Base-by-base conservation (phyloP, 1,140 invertebrate species). In the Aphaenogaster ashmeadi region DNA sequence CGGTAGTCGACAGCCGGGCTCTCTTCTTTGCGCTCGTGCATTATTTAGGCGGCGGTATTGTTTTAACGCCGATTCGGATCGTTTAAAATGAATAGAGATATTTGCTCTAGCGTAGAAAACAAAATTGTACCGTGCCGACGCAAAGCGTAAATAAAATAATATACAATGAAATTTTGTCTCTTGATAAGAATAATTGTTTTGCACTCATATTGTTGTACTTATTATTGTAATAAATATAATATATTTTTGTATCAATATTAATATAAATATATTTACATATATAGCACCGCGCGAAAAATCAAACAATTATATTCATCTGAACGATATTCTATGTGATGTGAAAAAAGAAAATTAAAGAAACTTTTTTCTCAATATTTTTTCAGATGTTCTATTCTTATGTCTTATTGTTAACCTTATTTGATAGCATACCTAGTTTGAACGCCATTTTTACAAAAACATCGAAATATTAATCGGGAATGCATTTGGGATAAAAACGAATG, bases 171-270 rank as follows among this genome's bases (percentile, higher is more conserved):
- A 58, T 50, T 47, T 36, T 47, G 11, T 13, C 15, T 21, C 15
- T 33, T 27, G 50, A 21, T n/a, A 21, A 27, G 36, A 60, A 84
- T 60, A 74, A 75, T 50, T 21, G 15, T 54, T 38, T 62, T 69
- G 15, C 58, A 64, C 18, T 89, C 54, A 50, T 74, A 90, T 75
- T 52, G 21, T 85, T 52, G 4, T 1, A 2, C 62, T 80, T 87
- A 79, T 75, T 58, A 88, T 90, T 88, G 74, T 88, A 67, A 89
- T 78, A 87, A 87, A 79, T 87, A 87, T 89, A 78, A 87, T 89
- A 81, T 87, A 41, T 75, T 84, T 84, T 79, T 62, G 69, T 87
- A 86, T 58, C n/a, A 18, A n/a, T 62, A 18, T 52, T 2, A 69
- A 44, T 69, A 27, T 69, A 44, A 21, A 21, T 38, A n/a, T 52